Percentiles rank a stretch among this genome's conserved stretches.
phyloP scores from a whole-genome alignment of 1,140 invertebrate species.

The Coenobita brevimanus region DNA sequence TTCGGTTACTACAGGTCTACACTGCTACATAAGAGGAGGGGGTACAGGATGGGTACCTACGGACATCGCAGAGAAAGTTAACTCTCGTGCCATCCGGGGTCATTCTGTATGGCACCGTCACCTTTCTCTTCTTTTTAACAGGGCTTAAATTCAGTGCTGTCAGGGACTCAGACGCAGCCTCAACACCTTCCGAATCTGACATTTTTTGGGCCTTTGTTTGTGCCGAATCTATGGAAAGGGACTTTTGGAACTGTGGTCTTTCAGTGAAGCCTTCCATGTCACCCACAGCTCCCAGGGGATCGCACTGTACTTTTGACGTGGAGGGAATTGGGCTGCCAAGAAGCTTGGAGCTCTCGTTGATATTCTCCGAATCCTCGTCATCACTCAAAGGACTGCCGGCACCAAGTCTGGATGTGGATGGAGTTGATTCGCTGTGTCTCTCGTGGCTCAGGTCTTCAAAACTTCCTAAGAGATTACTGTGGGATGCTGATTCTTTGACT shows the following conservation, averaged over 20 bases:
- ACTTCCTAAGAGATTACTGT: not conserved
- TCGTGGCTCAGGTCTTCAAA: not conserved
- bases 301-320: not conserved
- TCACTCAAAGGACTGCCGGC: not conserved
- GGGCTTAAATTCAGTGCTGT: constrained; percentile 52
- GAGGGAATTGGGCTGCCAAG: constrained; percentile 1
- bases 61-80: constrained; percentile 69
- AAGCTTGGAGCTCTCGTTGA: not conserved
- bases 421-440: not conserved
- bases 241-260: constrained; percentile 47
- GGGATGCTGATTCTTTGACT: not conserved
- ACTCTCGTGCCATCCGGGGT: constrained; percentile 65
- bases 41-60: constrained; percentile 55
- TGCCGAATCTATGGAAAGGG: constrained; percentile 50
- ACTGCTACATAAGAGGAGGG: constrained; percentile 17
- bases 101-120: constrained; percentile 65
- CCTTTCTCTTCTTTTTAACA: constrained; percentile 60
- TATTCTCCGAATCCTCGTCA: not conserved
- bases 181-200: constrained; percentile 6
- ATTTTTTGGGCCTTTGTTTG: constrained; percentile 12
- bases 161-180: constrained; percentile 32
- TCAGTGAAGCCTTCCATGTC: constrained; percentile 9
- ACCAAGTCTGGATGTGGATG: not conserved
- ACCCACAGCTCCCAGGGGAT: constrained; percentile 5
- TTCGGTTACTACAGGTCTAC: constrained; percentile 9